Base-by-base conservation (phyloP, 2,888 invertebrate species). In the Fabriciana adippe region DNA sequence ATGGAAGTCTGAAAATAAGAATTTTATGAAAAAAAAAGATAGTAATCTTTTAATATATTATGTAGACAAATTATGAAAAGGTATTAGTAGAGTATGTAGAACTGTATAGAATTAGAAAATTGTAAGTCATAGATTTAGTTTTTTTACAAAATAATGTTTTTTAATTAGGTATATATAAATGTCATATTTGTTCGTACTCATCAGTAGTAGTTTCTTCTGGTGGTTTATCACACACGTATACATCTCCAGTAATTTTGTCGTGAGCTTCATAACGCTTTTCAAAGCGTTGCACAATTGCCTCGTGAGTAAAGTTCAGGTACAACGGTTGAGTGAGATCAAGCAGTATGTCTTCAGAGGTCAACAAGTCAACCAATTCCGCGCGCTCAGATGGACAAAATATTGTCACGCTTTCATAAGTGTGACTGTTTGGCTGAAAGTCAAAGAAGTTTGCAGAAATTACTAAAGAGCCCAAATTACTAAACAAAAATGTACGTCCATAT, bases 301-400 rank as follows among this genome's bases (percentile, higher is more conserved):
- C 94, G 93, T 97, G 97, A 74, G 96, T 97, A 88, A 97, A 97
- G 93, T 97, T 97, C 91, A 97, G 94, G 94, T 96, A 97, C 90
- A 97, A 88, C 65, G 97, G 97, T 86, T 94, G 94, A 71, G 94
- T 94, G 95, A 97, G 96, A 89, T 97, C 96, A 76, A 97, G 94
- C 75, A 97, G 93, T 57, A 95, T 86, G 88, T 96, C 96, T 87
- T 97, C 97, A 71, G 95, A 94, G 73, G 95, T 94, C 81, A 97
- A 88, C 74, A 96, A 88, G 77, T 95, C 94, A 78, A 97, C 94
- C 75, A 94, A 89, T 77, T 97, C 96, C 76, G 96, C 92, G 74
- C 95, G 94, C 82, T 95, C 95, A 81, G 95, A 94, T 63, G 97
- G 97, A 88, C 97, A 97, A 91, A 97, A 97, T 72, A 97, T 96